Base-by-base conservation (phyloP, 2,888 invertebrate species). In the Rhaphigaster nebulosa region DNA sequence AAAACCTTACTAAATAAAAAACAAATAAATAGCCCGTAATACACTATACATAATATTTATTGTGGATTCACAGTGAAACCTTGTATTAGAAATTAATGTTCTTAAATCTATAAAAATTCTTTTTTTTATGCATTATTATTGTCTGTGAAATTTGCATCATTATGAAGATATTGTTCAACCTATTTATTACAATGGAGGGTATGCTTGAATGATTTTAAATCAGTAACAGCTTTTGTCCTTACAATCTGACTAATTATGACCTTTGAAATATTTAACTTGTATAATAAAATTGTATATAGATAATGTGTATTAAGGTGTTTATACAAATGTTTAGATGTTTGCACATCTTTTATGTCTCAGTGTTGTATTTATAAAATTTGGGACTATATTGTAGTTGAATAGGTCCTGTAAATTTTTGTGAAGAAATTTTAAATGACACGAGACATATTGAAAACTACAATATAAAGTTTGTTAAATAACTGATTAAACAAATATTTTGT, bases 401-500 rank as follows among this genome's bases (percentile, higher is more conserved):
- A 41, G 10, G 80, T 80, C 80, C 80, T 80, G 80, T 41, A 80
- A 41, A 80, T 29, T 65, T 29, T 65, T 65, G 65, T 65, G 15
- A 29, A 29, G 65, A 65, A 29, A 41, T 41, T 41, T 80, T 0
- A 80, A 80, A 41, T 38, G 41, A 38, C 80, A 80, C 8, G 80
- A 80, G 41, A 23, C 41, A 80, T 38, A 76, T 80, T 41, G 29
- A 80, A 80, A 80, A 80, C 26, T 41, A 80, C 80, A 80, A 41
- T 80, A 80, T 80, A 80, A 41, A 80, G 80, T 80, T 80, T 80
- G 80, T 80, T 80, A 80, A 80, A 80, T 80, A 80, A 80, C 80
- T 80, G 80, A 80, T 80, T 80, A 80, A 80, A 80, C 80, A 80
- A 80, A 80, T 80, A 80, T 80, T 80, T 80, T 80, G 80, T 80